Percentiles rank a stretch among this genome's conserved stretches.
These are phyloP conservation scores for Picathartes gymnocephalus DNA, from an alignment of 2,113 vertebrate species.

Conservation along the genomic window DNA sequence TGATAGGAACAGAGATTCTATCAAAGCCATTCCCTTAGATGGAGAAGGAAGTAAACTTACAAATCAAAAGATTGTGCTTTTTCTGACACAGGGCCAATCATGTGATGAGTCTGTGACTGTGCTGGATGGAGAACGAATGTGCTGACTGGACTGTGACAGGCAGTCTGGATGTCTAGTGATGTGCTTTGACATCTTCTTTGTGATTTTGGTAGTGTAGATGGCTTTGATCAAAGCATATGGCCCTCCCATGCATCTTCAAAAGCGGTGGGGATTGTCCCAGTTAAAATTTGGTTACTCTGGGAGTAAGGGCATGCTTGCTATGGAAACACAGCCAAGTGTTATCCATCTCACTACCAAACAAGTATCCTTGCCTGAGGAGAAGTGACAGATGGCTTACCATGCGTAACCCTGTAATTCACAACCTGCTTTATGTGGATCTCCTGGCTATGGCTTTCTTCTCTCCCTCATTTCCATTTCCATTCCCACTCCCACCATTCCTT, in stretches of 20 bases:
- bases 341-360: conserved; percentile 7
- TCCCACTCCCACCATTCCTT: conserved; percentile 27
- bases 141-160: conserved; percentile 51
- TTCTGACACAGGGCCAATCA: background rate
- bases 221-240: conserved; percentile 44
- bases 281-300: conserved; percentile 16
- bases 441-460: conserved; percentile 46
- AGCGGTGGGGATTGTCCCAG: background rate
- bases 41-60: background rate
- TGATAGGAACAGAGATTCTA: background rate
- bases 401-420: conserved; percentile 54
- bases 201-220: background rate
- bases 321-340: conserved; percentile 31
- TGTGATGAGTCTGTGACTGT: background rate
- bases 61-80: background rate
- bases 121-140: background rate
- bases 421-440: conserved; percentile 50
- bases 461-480: conserved; percentile 61
- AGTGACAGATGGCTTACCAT: conserved; percentile 56
- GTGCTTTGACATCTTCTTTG: conserved; percentile 54
- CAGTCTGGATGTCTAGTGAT: conserved; percentile 17
- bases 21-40: background rate
- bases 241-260: conserved; percentile 7
- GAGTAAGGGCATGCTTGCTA: background rate
- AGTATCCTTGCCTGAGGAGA: conserved; percentile 7